Base-by-base conservation (phyloP, 2,888 invertebrate genomes). In the Trichogramma dendrolimi region DNA sequence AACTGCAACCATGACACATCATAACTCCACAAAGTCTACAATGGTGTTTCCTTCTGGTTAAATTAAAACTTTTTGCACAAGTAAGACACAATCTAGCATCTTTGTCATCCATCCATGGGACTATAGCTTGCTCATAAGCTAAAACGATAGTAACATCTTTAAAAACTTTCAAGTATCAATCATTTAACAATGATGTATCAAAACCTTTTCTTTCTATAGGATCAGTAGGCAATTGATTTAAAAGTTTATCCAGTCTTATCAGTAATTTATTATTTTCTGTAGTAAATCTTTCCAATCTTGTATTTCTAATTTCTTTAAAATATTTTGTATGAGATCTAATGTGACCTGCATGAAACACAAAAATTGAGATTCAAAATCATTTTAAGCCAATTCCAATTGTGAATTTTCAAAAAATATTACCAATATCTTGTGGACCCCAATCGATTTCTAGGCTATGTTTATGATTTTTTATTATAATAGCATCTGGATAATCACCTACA, bases 221-320 rank as follows among this genome's bases (percentile, higher is more conserved):
- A 71, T 90, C 89, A 67, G 81, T 79, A 5, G 95, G 92, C 79
- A 90, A 85, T 75, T 92, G 90, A 70, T 87, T 86, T 44, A 97
- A 83, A 63, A 99, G 82, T 77, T 95, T 93, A 79, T 96, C 95
- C 70, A 99, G 82, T 69, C 98, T 85, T 75, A 98, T 96, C 55
- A 98, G 85, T 60, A 98, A 81, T 79, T 95, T 96, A 79, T 99
- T 99, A 1, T 96, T 97, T 81, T 97, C 95, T 7, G 92, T 89
- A 0, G 95, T 92, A 75, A 91, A 92, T 71, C 94, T 86, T 80
- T 97, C 96, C 63, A 96, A 82, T 62, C 90, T 83, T 2, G 83
- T 81, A 72, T 86, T 87, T 66, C 91, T 81, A 61, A 82, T 73
- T 10, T 84, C 84, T 74, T 89, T 91, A 75, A 93, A 94, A 74